Percentiles rank a stretch among this genome's conserved stretches.
Evolutionary conservation across 1,140 invertebrate species (phyloP).

Genomic region (Idris sp.): DNA sequence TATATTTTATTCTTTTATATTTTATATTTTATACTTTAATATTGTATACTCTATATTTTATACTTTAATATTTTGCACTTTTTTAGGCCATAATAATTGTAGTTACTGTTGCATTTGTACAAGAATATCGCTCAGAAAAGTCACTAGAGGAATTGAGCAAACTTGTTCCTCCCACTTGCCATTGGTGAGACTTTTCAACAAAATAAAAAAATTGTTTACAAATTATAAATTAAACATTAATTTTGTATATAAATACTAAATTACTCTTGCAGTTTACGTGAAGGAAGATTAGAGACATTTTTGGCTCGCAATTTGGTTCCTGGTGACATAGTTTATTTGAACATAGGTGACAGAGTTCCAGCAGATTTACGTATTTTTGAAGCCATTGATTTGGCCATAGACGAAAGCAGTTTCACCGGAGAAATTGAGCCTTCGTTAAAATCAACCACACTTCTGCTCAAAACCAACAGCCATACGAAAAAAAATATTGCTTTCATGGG

Average conservation of each 20-base stretch:
- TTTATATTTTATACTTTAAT: no score
- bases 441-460: constrained; percentile 81
- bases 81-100: constrained; percentile 93
- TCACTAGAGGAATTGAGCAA: constrained; percentile 99
- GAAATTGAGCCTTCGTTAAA: constrained; percentile 92
- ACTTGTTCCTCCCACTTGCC: constrained; percentile 94
- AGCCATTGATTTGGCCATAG: constrained; percentile 92
- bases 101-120: constrained; percentile 99
- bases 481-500: constrained; percentile 99
- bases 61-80: no score
- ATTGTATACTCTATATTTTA: no score
- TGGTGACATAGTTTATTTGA: constrained; percentile 96
- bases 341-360: constrained; percentile 96
- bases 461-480: constrained; percentile 85
- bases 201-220: no score
- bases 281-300: constrained; percentile 93
- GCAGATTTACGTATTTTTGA: constrained; percentile 97
- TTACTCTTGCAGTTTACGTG: constrained; percentile 83
- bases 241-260: no score
- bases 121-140: constrained; percentile 99
- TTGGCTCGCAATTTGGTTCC: constrained; percentile 96
- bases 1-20: no score
- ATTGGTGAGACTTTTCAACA: constrained; percentile 82
- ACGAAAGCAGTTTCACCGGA: constrained; percentile 99
- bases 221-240: no score